These are phyloP conservation scores for Contarinia nasturtii DNA, from an alignment of 1,140 invertebrate species.

Conservation along the genomic window DNA sequence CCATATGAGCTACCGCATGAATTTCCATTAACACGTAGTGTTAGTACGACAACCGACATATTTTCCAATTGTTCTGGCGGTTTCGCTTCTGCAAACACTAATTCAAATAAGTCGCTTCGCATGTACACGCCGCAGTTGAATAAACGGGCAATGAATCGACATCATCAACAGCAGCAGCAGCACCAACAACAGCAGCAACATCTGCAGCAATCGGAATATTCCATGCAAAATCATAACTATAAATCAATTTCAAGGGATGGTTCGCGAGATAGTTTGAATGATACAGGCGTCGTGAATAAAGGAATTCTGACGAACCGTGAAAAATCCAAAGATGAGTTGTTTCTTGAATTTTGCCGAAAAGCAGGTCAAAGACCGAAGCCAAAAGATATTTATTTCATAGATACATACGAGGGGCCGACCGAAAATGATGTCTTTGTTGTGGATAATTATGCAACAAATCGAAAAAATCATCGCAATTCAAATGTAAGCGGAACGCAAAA, in stretches of 20 bases:
- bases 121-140: neutral
- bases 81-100: neutral
- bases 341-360: slow-evolving; percentile 18
- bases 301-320: slow-evolving; percentile 8
- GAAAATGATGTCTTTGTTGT: slow-evolving; percentile 1
- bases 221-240: neutral
- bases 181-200: no score
- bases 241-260: neutral
- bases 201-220: neutral
- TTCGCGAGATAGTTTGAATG: slow-evolving; percentile 2
- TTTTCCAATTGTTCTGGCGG: slow-evolving; percentile 4
- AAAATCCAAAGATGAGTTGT: slow-evolving; percentile 21
- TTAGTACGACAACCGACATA: slow-evolving; percentile 21
- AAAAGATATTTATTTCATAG: slow-evolving; percentile 20
- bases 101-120: neutral
- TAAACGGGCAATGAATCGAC: neutral
- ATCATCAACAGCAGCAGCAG: neutral
- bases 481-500: neutral
- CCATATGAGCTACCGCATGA: slow-evolving; percentile 18
- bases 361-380: slow-evolving; percentile 17
- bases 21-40: slow-evolving; percentile 20
- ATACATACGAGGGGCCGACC: slow-evolving; percentile 7
- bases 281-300: slow-evolving; percentile 14
- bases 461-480: slow-evolving; percentile 1
- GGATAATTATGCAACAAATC: slow-evolving; percentile 1